Conservation (phyloP, 2,113 vertebrate species). For the Catharus fuscescens region DNA sequence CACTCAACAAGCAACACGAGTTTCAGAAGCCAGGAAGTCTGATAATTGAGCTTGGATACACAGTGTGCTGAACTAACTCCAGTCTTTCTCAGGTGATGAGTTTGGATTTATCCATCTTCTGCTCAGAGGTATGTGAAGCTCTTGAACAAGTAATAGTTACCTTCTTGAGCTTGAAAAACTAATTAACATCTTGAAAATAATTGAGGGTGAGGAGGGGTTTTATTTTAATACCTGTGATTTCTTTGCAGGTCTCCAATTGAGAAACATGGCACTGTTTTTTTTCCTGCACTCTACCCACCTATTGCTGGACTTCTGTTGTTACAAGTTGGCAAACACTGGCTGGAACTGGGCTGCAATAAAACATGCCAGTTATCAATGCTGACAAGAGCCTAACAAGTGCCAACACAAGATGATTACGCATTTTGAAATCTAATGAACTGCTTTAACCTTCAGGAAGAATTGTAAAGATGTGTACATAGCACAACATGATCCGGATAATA, state of each 20-base stretch:
- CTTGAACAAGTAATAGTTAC: not conserved
- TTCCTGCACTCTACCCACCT: conserved; percentile 95
- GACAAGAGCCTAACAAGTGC: conserved; percentile 95
- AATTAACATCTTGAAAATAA: not conserved
- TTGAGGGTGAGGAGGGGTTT: not conserved
- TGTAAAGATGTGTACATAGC: conserved; percentile 99
- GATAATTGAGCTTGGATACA: not conserved
- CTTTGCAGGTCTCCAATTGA: conserved; percentile 91
- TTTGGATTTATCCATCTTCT: conserved; percentile 15
- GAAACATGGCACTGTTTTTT: conserved; percentile 95
- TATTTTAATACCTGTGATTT: conserved; percentile 39
- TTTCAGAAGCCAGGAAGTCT: not conserved
- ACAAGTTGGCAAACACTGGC: conserved; percentile 91
- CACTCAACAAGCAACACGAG: not conserved
- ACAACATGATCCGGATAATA: conserved; percentile 99
- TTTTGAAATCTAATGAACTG: conserved; percentile 96
- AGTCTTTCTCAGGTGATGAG: conserved; percentile 27
- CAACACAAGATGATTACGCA: conserved; percentile 88
- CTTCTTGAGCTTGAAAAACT: not conserved
- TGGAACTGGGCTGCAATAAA: conserved; percentile 93
- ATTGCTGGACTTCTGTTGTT: conserved; percentile 91
- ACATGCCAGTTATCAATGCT: conserved; percentile 89
- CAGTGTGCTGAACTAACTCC: not conserved
- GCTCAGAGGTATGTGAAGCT: conserved; percentile 30
- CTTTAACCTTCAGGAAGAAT: conserved; percentile 99